Evolutionary conservation across 2,888 invertebrate genomes (phyloP), one percentile per base, ranked within the genome.

Genomic region (Linnaemya tessellans): DNA sequence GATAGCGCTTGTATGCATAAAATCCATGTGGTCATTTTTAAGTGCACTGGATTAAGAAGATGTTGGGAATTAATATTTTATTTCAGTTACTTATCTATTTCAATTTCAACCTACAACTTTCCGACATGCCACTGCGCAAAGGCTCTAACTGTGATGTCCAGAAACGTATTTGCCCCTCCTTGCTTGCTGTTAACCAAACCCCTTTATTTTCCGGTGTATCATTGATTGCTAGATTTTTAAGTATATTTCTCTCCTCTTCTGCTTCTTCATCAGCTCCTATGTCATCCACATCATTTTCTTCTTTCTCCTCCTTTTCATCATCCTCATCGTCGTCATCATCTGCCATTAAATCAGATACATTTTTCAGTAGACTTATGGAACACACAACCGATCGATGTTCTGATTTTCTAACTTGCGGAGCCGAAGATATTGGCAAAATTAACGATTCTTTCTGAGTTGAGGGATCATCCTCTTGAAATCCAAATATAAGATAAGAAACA

Each of bases 111-210:
- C 94, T 91, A 94, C 96, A 94, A 89, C 95, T 95, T 41, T 94
- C 93, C 0, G 96, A 96, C 88, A 93, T 93, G 0, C 94, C 95
- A 13, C 94, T 94, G 78, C 95, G 93, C 87, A 95, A 93, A 70
- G 94, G 93, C n/a, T 94, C 93, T 93, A 96, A 94, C 88, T 96
- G 95, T 18, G 95, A 91, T 0, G 95, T 94, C 97, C 97, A 97
- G 92, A 96, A 96, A 90, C 96, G 96, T 87, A 97, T 94, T 88
- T 94, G 93, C 0, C 97, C 97, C 89, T 97, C 97, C 87, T 95
- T 95, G 89, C 96, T 96, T 41, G 95, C 94, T 0, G 97, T 96
- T 86, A 97, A 91, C 92, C 96, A 97, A 88, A 94, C 94, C 58
- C 97, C 97, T 81, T 94, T 94, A 86, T 94, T 93, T 86, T 94